Conservation (phyloP, 2,888 invertebrate species). For the Drosophila ezoana region DNA sequence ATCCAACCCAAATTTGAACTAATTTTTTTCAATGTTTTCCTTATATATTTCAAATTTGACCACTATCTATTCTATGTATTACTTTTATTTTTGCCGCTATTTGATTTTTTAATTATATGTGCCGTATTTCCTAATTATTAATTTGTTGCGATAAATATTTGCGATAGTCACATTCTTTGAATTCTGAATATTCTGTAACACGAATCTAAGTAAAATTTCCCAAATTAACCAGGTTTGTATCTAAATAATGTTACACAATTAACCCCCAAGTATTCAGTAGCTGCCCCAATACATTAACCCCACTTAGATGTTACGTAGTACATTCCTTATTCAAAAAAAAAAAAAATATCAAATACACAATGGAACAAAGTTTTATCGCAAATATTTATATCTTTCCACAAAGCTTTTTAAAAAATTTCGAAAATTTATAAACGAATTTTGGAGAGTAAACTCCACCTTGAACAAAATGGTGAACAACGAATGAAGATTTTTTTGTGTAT, state of each 20-base stretch:
- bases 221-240: slow-evolving; percentile 73
- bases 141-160: slow-evolving; percentile 64
- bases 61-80: slow-evolving; percentile 61
- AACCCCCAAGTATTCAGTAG: slow-evolving; percentile 36
- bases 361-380: slow-evolving; percentile 62
- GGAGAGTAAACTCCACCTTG: slow-evolving; percentile 86
- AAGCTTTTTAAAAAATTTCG: slow-evolving; percentile 45
- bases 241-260: slow-evolving; percentile 33
- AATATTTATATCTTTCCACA: slow-evolving; percentile 68
- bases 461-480: slow-evolving; percentile 68
- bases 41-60: slow-evolving; percentile 62
- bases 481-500: slow-evolving; percentile 67
- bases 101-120: slow-evolving; percentile 64
- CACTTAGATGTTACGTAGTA: slow-evolving; percentile 17
- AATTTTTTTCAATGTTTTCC: slow-evolving; percentile 64
- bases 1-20: slow-evolving; percentile 61
- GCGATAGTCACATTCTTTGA: slow-evolving; percentile 62
- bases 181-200: slow-evolving; percentile 2
- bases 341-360: too few relatives aligned
- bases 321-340: too few relatives aligned
- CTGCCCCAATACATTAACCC: slow-evolving; percentile 30
- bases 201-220: slow-evolving; percentile 12
- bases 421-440: slow-evolving; percentile 52
- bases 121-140: slow-evolving; percentile 61
- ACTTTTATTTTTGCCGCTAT: slow-evolving; percentile 65